Evolutionary conservation across 1,140 invertebrate species (phyloP), one percentile per base, ranked within the genome.

Genomic region (Rhyacophila brunnea): DNA sequence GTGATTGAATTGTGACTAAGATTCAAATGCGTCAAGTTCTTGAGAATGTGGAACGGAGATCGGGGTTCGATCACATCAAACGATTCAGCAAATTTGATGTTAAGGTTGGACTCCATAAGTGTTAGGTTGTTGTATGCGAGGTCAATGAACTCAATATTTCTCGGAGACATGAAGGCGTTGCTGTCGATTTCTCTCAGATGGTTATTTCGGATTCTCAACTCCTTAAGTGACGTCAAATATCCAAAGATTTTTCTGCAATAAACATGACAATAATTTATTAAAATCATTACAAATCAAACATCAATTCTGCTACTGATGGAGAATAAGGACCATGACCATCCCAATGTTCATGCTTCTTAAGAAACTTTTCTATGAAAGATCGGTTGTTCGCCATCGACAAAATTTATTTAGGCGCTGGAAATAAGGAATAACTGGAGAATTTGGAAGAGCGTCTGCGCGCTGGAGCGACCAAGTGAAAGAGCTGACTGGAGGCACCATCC

Each of bases 1-100:
- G 75, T 73, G n/a, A 87, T 81, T 35, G 78, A 77, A 66, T 88
- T 88, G 58, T 84, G 80, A n/a, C 79, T 79, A 40, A 88, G 68
- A 66, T 86, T 79, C 4, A 88, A 72, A 49, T 79, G 70, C 58
- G 77, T 72, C 15, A 89, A 70, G n/a, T 75, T 70, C 1, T 61
- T 58, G 4, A 81, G 78, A 10, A 71, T 52, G 11, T 72, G 64
- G 48, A 87, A 85, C 0, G 83, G 82, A 4, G 82, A 83, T 28
- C 14, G 34, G 0, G 57, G 28, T 2, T 46, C 59, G 14, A 7
- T 44, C 7, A 14, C 11, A 6, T 58, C 57, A 18, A 45, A 23
- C 9, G 48, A 54, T 28, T 19, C 1, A 15, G 13, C 38, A 11
- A 20, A 40, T 13, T 13, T 3, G 23, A 55, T 14, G 23, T 28